Evolutionary conservation across 2,888 invertebrate species (phyloP).

Genomic region (Pseudolycoriella hygida): DNA sequence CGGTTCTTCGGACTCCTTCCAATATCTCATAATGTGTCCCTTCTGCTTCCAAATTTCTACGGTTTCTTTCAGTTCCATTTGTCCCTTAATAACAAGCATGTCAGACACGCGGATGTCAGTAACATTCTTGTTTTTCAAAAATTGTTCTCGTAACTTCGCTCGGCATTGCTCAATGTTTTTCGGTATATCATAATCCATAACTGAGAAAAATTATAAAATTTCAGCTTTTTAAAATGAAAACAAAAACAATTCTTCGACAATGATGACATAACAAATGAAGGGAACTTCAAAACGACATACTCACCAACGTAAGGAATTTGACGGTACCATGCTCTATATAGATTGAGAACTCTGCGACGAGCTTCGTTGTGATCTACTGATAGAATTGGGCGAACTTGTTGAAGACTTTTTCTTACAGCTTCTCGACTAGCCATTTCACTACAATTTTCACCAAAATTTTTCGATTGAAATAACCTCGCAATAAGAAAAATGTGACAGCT

Average conservation of each 20-base stretch:
- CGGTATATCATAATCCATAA: slow-evolving; percentile 69
- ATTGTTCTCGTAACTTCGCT: slow-evolving; percentile 58
- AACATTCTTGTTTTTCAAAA: slow-evolving; percentile 56
- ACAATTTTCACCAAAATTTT: too few relatives aligned
- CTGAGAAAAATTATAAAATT: slow-evolving; percentile 32
- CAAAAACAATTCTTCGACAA: neutral
- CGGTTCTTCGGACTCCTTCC: slow-evolving; percentile 65
- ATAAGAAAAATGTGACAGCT: too few relatives aligned
- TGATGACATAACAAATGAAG: slow-evolving; percentile 6
- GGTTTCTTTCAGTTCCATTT: slow-evolving; percentile 85
- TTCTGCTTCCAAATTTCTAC: slow-evolving; percentile 80
- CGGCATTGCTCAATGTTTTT: slow-evolving; percentile 49
- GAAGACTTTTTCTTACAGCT: slow-evolving; percentile 33
- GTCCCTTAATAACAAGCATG: slow-evolving; percentile 83
- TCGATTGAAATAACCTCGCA: too few relatives aligned
- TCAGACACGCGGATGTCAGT: slow-evolving; percentile 80
- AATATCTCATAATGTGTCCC: slow-evolving; percentile 72
- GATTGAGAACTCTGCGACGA: slow-evolving; percentile 58
- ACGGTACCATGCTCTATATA: slow-evolving; percentile 90
- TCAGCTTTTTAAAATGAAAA: slow-evolving; percentile 2
- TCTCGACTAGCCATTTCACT: slow-evolving; percentile 18
- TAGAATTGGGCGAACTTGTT: slow-evolving; percentile 71
- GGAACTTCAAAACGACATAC: slow-evolving; percentile 17
- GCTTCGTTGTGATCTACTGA: slow-evolving; percentile 65
- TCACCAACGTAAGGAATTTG: slow-evolving; percentile 78